Conservation (phyloP, 64 coral and sea anemone species). For the Cladopsammia gracilis region DNA sequence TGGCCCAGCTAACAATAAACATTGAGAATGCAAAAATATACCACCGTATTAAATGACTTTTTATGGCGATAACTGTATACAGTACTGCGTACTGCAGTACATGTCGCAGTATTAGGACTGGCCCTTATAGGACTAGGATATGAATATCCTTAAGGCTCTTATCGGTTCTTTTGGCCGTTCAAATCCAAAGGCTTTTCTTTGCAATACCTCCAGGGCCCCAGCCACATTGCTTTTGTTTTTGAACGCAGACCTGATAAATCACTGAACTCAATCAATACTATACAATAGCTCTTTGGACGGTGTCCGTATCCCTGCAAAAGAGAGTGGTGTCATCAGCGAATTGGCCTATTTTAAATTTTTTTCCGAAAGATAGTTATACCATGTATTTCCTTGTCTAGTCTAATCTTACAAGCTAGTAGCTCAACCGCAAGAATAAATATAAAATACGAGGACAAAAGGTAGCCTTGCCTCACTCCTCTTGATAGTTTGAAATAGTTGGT, state of each 20-base stretch:
- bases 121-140: too few species aligned
- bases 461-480: constrained; percentile 32
- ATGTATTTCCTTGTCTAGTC: not conserved
- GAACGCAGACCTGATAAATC: not conserved
- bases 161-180: not conserved
- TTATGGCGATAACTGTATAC: too few species aligned
- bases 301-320: not conserved
- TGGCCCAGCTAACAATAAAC: too few species aligned
- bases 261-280: not conserved
- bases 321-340: constrained; percentile 15
- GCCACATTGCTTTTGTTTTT: constrained; percentile 40
- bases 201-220: not conserved
- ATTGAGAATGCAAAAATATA: too few species aligned
- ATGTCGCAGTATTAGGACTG: too few species aligned
- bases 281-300: not conserved
- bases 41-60: too few species aligned
- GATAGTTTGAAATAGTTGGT: not conserved
- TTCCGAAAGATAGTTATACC: not conserved
- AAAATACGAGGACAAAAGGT: not conserved
- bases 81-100: too few species aligned
- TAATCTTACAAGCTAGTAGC: constrained; percentile 6
- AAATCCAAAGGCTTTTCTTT: not conserved
- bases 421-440: constrained; percentile 32
- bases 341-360: constrained; percentile 19
- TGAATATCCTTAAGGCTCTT: not conserved